Conservation (phyloP, 2,113 vertebrate species). For the Mixornis gularis region DNA sequence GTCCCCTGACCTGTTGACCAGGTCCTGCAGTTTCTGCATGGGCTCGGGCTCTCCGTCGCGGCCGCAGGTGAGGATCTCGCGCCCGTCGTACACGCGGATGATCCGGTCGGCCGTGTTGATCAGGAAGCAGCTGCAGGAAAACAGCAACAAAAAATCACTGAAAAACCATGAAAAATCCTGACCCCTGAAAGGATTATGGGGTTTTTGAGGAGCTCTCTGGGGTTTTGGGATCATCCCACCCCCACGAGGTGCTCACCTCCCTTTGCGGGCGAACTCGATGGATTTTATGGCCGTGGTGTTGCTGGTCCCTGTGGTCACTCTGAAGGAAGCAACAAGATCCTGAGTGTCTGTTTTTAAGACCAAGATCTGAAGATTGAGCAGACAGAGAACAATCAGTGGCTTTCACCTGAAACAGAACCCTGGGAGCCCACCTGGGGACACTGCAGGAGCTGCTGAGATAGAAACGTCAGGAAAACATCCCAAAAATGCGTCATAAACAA, state of each 20-base stretch:
- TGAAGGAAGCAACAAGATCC: conserved; percentile 94
- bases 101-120: conserved; percentile 98
- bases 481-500: fast-evolving
- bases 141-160: neutral
- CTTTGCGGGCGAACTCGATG: conserved; percentile 97
- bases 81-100: conserved; percentile 93
- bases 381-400: conserved; percentile 4
- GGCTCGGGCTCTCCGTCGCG: conserved; percentile 94
- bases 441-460: neutral
- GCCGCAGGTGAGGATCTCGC: conserved; percentile 96
- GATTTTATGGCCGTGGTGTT: conserved; percentile 99
- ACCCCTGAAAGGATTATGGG: fast-evolving
- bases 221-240: fast-evolving
- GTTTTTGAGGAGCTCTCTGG: neutral
- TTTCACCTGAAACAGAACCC: neutral
- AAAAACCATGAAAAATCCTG: fast-evolving
- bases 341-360: conserved; percentile 94
- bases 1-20: conserved; percentile 86
- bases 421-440: neutral
- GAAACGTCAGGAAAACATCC: neutral
- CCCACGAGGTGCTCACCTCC: conserved; percentile 76
- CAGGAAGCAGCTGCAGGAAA: conserved; percentile 85
- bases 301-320: conserved; percentile 97
- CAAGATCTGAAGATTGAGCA: conserved; percentile 81
- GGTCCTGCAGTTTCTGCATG: conserved; percentile 97